Conservation (phyloP, 2,888 invertebrate genomes). For the Schizaphis graminum region DNA sequence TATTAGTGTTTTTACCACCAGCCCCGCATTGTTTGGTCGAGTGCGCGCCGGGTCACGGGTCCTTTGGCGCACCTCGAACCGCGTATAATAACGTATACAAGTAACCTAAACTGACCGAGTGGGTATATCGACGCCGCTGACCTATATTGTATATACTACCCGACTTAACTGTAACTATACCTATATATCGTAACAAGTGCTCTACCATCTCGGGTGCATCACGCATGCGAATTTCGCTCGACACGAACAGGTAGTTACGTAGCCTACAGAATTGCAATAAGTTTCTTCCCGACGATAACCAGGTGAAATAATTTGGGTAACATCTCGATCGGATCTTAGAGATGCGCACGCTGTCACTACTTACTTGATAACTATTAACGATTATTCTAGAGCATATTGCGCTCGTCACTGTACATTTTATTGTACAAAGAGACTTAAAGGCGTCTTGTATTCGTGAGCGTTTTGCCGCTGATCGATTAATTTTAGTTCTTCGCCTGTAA, state of each 20-base stretch:
- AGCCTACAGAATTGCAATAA: neutral
- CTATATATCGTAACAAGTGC: neutral
- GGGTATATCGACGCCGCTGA: neutral
- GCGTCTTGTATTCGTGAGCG: neutral
- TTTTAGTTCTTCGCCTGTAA: neutral
- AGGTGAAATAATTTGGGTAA: neutral
- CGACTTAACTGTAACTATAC: neutral
- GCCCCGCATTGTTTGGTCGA: neutral
- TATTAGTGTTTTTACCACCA: neutral
- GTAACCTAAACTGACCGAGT: neutral
- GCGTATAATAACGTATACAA: neutral
- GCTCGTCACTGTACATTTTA: neutral
- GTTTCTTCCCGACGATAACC: neutral
- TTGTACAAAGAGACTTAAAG: neutral
- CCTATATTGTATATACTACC: neutral
- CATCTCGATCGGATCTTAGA: neutral
- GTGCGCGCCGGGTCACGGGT: constrained; percentile 6
- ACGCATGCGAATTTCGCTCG: neutral
- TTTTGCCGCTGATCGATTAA: neutral
- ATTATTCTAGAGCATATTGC: neutral
- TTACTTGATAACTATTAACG: neutral
- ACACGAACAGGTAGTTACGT: neutral
- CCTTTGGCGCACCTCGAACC: neutral
- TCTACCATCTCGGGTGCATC: neutral
- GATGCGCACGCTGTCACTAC: neutral